These are phyloP conservation scores for Ennomos fuscantarius DNA, from an alignment of 2,888 invertebrate species.

Conservation along the genomic window DNA sequence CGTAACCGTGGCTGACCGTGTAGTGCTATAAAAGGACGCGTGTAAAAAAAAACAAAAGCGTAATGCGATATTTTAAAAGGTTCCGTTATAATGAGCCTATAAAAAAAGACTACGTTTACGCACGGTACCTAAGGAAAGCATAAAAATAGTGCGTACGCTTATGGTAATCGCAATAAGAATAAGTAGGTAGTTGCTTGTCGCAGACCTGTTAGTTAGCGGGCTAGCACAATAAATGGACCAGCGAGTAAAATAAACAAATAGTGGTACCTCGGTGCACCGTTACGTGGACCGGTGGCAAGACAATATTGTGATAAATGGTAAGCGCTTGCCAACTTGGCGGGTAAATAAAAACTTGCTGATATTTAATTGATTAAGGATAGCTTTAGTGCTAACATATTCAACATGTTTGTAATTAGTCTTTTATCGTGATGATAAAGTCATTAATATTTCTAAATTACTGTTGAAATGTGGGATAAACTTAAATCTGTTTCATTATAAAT, in stretches of 20 bases:
- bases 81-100: constrained; percentile 46
- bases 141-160: constrained; percentile 43
- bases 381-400: constrained; percentile 17
- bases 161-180: constrained; percentile 47
- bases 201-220: constrained; percentile 47
- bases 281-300: constrained; percentile 43
- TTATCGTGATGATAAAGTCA: too few relatives aligned
- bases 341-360: constrained; percentile 20
- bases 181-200: constrained; percentile 38
- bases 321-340: constrained; percentile 9
- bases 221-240: constrained; percentile 59
- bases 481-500: too few relatives aligned
- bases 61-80: constrained; percentile 45
- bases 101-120: constrained; percentile 36
- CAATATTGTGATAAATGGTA: constrained; percentile 30
- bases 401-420: neutral
- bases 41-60: constrained; percentile 32
- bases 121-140: constrained; percentile 20
- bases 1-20: constrained; percentile 20
- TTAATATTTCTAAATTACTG: too few relatives aligned
- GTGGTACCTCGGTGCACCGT: constrained; percentile 58
- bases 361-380: constrained; percentile 26
- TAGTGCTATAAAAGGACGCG: constrained; percentile 30
- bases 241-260: constrained; percentile 59
- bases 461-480: too few relatives aligned